Evolutionary conservation across 2,797 vertebrate species (phyloP), one percentile per base, ranked within the genome.

Genomic region (Danio aesculapii): DNA sequence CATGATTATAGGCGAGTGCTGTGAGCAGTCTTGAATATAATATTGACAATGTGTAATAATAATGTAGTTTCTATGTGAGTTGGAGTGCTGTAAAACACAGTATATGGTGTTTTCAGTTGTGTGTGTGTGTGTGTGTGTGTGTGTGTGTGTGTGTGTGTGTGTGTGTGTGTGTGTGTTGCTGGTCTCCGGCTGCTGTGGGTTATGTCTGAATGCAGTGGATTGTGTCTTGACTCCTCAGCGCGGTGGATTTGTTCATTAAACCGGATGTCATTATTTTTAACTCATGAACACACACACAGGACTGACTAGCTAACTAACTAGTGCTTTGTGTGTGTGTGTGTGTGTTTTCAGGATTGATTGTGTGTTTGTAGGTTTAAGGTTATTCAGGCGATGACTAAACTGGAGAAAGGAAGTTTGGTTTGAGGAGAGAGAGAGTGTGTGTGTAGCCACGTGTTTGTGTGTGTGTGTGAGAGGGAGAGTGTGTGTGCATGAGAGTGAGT

Each of bases 391-490:
- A 53, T 30, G 30, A 30, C 67, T 83, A 71, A 79, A 69, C 16
- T 62, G 67, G 71, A 84, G 82, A 81, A 84, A 86, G 84, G 81
- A 83, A 81, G 77, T 73, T 75, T 44, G 64, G 74, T 81, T 58
- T 84, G 77, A 84, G 70, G 82, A 81, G 84, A 81, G 79, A 83
- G 81, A 30, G 30, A 30, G 30, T 30, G 30, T 30, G 30, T 75
- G 74, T 59, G 79, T 75, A n/a, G 63, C 62, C 13, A 67, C 57
- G 69, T 57, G 47, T 30, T 30, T 30, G 1, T 30, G 30, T 30
- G 30, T 30, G 30, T 30, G 30, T 3, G 30, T 30, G 30, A 1
- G 30, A 30, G 1, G 3, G 30, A 30, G 30, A 30, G 30, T 30
- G 30, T 30, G 30, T 30, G 30, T 30, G 30, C 3, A 3, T 30